These are phyloP conservation scores for Bruchidius siliquastri DNA, from an alignment of 2,888 invertebrate species.

Conservation along the genomic window DNA sequence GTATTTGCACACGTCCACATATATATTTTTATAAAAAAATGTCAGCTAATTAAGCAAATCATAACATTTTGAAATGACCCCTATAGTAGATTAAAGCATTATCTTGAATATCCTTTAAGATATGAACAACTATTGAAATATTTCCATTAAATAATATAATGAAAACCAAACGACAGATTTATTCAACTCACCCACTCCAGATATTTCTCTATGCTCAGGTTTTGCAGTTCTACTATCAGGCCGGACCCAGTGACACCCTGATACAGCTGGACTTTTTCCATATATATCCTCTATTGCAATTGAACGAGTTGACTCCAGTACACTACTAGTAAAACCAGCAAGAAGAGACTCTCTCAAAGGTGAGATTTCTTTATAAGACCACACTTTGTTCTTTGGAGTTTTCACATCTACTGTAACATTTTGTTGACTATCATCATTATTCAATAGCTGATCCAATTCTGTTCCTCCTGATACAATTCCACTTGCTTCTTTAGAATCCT, in stretches of 20 bases:
- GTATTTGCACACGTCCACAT: neutral
- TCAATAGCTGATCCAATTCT: neutral
- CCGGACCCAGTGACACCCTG: constrained; percentile 5
- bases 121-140: too few species aligned
- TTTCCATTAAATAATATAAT: too few species aligned
- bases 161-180: neutral
- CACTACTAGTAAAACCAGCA: neutral
- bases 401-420: neutral
- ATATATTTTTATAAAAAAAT: too few species aligned
- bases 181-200: constrained; percentile 14
- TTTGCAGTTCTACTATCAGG: neutral
- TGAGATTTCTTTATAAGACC: neutral
- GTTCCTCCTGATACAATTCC: neutral
- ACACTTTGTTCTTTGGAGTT: neutral
- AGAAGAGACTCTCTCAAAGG: neutral
- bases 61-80: too few species aligned
- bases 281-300: neutral
- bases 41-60: too few species aligned
- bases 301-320: neutral
- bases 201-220: constrained; percentile 3
- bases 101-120: too few species aligned
- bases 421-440: neutral
- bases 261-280: neutral
- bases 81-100: too few species aligned
- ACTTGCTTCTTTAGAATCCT: neutral